Conservation (phyloP, 1,140 invertebrate genomes). For the Drosophila repletoides region DNA sequence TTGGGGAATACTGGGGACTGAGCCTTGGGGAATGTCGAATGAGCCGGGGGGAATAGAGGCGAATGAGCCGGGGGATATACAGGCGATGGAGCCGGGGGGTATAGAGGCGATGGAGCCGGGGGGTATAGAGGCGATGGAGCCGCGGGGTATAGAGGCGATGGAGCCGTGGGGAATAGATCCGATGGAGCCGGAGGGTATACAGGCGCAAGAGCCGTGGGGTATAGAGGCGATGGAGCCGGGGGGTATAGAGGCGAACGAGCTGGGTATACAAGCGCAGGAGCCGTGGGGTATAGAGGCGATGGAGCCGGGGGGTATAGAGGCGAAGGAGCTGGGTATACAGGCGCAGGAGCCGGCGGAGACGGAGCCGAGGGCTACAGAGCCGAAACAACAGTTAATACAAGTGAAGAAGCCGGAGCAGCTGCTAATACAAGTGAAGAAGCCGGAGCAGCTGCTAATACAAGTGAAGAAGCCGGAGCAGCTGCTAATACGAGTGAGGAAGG, state of each 20-base stretch:
- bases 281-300: conserved; percentile 6
- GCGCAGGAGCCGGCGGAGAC: background rate
- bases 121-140: background rate
- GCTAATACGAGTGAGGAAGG: no score
- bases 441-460: conserved; percentile 7
- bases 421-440: conserved; percentile 34
- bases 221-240: no score
- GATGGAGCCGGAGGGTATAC: background rate
- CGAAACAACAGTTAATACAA: no score
- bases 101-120: background rate
- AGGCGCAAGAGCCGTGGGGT: no score
- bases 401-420: no score
- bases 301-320: no score
- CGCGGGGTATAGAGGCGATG: background rate
- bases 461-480: no score
- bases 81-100: conserved; percentile 28
- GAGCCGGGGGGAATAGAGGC: background rate
- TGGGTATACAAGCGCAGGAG: conserved; percentile 35
- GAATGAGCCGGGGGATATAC: conserved; percentile 24
- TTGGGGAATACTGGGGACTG: background rate
- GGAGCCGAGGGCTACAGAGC: no score
- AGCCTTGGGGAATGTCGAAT: no score
- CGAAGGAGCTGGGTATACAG: background rate
- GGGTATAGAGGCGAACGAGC: no score
- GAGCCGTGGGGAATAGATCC: background rate